These are phyloP conservation scores for Neria commutata DNA, from an alignment of 2,888 invertebrate species.

Conservation along the genomic window DNA sequence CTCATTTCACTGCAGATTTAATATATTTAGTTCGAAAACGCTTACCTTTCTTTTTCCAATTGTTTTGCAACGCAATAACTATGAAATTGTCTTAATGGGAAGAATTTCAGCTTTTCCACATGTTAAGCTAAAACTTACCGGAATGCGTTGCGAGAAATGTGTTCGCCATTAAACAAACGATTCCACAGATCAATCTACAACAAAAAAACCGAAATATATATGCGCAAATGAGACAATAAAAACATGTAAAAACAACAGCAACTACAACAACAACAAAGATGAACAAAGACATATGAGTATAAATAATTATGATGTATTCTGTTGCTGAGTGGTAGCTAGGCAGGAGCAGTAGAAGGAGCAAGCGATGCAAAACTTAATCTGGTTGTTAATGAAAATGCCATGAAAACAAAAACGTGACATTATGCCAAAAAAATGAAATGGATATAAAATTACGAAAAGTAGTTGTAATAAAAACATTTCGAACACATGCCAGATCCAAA, in stretches of 20 bases:
- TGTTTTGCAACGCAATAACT: constrained; percentile 62
- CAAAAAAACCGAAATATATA: constrained; percentile 61
- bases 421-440: background rate
- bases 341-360: constrained; percentile 8
- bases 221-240: constrained; percentile 26
- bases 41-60: constrained; percentile 46
- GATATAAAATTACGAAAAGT: background rate
- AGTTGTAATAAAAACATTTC: background rate
- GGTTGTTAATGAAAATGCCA: background rate
- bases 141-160: constrained; percentile 64
- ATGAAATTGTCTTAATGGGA: constrained; percentile 62
- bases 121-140: constrained; percentile 63
- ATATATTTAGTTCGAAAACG: too few relatives aligned
- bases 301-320: background rate
- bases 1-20: too few relatives aligned
- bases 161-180: constrained; percentile 61
- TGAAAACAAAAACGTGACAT: background rate
- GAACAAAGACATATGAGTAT: constrained; percentile 1
- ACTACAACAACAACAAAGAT: constrained; percentile 33
- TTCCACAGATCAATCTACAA: constrained; percentile 73
- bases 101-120: constrained; percentile 5
- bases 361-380: constrained; percentile 31
- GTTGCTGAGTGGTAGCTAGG: background rate
- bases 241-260: constrained; percentile 30
- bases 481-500: constrained; percentile 3